Percentiles rank a stretch among this genome's conserved stretches.
These are phyloP conservation scores for Coracias cyanogaster DNA, from an alignment of 2,797 vertebrate species.

Conservation along the genomic window DNA sequence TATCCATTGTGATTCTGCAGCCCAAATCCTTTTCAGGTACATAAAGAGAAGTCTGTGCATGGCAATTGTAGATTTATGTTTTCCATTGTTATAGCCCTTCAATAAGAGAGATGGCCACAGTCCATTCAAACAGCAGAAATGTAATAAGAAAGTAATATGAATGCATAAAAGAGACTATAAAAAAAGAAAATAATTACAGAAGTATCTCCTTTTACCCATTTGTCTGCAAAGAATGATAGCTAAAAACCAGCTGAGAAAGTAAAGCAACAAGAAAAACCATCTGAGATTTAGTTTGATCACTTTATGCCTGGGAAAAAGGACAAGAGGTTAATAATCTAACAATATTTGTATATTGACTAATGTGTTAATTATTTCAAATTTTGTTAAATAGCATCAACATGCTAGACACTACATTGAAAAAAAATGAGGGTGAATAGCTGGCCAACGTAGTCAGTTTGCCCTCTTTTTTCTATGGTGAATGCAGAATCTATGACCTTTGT, in stretches of 20 bases:
- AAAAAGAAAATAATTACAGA: background rate
- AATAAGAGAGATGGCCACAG: background rate
- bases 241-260: background rate
- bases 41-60: background rate
- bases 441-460: background rate
- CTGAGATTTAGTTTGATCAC: background rate
- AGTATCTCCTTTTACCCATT: background rate
- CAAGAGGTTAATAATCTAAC: background rate
- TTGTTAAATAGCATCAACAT: background rate
- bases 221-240: background rate
- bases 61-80: background rate
- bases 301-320: background rate
- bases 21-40: background rate
- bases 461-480: background rate
- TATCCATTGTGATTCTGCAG: background rate
- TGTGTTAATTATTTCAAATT: background rate
- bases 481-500: background rate
- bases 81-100: background rate
- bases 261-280: background rate
- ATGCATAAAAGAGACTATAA: background rate
- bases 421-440: background rate
- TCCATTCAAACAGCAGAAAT: background rate
- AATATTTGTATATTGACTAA: background rate
- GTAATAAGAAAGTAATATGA: background rate
- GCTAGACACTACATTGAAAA: background rate